Evolutionary conservation across 1,140 invertebrate species (phyloP).

Genomic region (Caenorhabditis briggsae): DNA sequence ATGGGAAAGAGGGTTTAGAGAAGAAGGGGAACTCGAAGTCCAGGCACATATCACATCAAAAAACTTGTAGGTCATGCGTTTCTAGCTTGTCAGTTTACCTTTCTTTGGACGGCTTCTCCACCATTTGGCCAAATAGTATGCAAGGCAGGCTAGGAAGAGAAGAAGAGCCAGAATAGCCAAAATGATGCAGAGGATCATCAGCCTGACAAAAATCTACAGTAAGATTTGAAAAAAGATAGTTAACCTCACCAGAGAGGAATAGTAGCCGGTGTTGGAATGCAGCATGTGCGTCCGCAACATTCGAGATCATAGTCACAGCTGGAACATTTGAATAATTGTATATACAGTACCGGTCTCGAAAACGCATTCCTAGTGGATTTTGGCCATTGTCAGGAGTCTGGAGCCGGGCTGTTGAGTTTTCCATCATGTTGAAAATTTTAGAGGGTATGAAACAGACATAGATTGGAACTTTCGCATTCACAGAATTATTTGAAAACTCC

Average conservation of each 20-base stretch:
- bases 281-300: constrained; percentile 67
- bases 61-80: not conserved
- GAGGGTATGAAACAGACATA: too few relatives aligned
- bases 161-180: constrained; percentile 68
- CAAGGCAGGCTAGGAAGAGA: constrained; percentile 66
- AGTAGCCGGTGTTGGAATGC: constrained; percentile 60
- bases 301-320: constrained; percentile 66
- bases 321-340: not conserved
- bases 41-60: constrained; percentile 20
- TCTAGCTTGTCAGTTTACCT: constrained; percentile 62
- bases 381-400: too few relatives aligned
- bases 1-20: not conserved
- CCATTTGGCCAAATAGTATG: constrained; percentile 69
- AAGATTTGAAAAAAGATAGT: not conserved
- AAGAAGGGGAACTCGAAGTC: not conserved
- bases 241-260: constrained; percentile 69
- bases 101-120: constrained; percentile 74
- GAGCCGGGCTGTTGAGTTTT: too few relatives aligned
- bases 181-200: constrained; percentile 71
- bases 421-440: too few relatives aligned
- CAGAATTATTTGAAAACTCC: too few relatives aligned
- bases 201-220: constrained; percentile 64
- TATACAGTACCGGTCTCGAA: not conserved
- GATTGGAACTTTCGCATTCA: too few relatives aligned
- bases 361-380: too few relatives aligned